Conservation (phyloP, 2,113 vertebrate genomes). For the Vidua macroura region DNA sequence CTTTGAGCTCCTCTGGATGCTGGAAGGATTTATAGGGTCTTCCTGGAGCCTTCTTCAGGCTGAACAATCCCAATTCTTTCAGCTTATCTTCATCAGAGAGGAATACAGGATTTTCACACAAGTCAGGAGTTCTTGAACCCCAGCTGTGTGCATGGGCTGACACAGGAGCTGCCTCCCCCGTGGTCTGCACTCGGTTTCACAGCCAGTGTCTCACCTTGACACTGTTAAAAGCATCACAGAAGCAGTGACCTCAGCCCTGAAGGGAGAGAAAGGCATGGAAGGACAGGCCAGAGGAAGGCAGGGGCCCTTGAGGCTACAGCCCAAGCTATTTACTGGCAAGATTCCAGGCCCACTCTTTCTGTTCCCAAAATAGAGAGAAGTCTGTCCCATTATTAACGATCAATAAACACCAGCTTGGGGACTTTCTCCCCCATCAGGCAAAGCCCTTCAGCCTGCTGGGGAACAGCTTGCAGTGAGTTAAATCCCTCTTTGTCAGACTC, state of each 20-base stretch:
- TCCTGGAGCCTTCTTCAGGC: background rate
- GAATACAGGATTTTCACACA: background rate
- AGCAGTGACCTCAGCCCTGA: background rate
- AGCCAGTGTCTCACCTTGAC: background rate
- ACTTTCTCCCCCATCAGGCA: background rate
- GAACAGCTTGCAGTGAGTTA: background rate
- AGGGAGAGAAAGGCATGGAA: background rate
- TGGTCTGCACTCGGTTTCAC: rapidly evolving
- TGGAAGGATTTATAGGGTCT: background rate
- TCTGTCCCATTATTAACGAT: background rate
- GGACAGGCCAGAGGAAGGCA: background rate
- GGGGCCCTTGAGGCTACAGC: background rate
- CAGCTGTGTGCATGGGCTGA: background rate
- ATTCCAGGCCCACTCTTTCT: background rate
- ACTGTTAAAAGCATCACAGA: background rate
- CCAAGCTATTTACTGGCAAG: background rate
- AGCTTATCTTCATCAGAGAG: background rate
- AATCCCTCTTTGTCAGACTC: background rate
- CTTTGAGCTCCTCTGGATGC: background rate
- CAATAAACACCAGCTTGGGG: background rate
- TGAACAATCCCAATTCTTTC: background rate
- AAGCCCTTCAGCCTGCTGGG: background rate
- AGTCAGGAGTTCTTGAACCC: background rate
- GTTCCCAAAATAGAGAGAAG: background rate
- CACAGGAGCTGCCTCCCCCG: background rate